These are phyloP conservation scores for Phocoena sinus DNA, from an alignment of 2,113 vertebrate species.

Conservation along the genomic window DNA sequence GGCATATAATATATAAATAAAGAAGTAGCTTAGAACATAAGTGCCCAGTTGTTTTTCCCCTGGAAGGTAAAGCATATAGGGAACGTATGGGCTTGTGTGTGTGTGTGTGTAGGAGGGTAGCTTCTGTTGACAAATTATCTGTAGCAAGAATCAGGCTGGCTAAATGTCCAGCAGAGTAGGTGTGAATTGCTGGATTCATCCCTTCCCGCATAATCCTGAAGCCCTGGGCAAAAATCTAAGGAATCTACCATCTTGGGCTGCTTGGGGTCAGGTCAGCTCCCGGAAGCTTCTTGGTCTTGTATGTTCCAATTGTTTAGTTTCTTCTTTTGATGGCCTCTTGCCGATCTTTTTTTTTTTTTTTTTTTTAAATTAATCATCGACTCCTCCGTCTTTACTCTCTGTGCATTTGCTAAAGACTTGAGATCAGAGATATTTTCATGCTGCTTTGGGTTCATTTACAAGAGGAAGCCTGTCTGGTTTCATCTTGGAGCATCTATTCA, in stretches of 20 bases:
- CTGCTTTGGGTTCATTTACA: neutral
- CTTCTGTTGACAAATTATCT: neutral
- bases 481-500: conserved; percentile 32
- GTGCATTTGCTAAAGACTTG: neutral
- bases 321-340: neutral
- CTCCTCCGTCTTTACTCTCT: neutral
- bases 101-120: neutral
- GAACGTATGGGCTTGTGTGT: neutral
- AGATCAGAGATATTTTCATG: conserved; percentile 6
- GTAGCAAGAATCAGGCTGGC: neutral
- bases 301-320: neutral
- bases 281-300: neutral
- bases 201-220: neutral
- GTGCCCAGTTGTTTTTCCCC: neutral
- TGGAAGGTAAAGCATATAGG: neutral
- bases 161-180: neutral
- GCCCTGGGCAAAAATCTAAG: neutral
- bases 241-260: neutral
- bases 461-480: conserved; percentile 49
- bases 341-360: neutral
- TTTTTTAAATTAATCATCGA: neutral
- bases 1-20: neutral
- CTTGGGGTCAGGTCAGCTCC: neutral
- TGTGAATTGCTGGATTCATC: neutral
- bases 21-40: neutral